Base-by-base conservation (phyloP, 64 coral and sea anemone genomes). In the Montipora sp. region DNA sequence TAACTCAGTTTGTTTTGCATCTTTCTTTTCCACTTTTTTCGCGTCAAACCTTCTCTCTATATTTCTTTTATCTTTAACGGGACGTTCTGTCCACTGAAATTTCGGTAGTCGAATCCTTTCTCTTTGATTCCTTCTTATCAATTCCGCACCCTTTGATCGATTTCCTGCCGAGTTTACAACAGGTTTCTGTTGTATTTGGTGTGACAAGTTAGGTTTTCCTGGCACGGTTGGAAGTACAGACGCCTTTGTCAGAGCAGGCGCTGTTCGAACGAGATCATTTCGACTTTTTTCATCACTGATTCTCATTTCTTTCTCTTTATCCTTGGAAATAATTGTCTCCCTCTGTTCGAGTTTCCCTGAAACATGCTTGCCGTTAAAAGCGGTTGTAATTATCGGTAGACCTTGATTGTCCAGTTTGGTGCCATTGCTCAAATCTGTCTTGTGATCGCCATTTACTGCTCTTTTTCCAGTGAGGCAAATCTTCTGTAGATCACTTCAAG, bases 391-490 rank as follows among this genome's bases (percentile, higher is more conserved):
- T 10, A 85, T 50, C 9, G 82, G 82, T 85, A 85, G 48, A 5
- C 63, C 18, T 5, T 72, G 60, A 9, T 68, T 85, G 46, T 50
- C 68, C 7, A 49, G 45, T 68, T 85, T 49, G 61, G 18, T 50
- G 82, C 11, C 11, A 20, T 21, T 85, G 65, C n/a, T 85, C 18
- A 7, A 3, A 61, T 45, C 27, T 2, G 61, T 16, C 11, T 8
- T 48, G 20, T 85, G 66, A 7, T 19, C 59, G 45, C 36, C 65
- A 22, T 48, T 11, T 20, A 59, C 91, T 7, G 75, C 36, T 79
- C 81, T 87, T 63, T 79, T 93, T 10, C 91, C 91, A 23, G 91
- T 93, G 58, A 93, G 85, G 53, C 91, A 93, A 22, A 93, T 93
- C 7, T 88, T 80, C 75, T 88, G 84, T 4, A 93, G 21, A 71